A percentile compares a stretch with the other conserved stretches of the same genome.
These are phyloP conservation scores for Ciconia maguari DNA, from an alignment of 2,113 vertebrate genomes.

Conservation along the genomic window DNA sequence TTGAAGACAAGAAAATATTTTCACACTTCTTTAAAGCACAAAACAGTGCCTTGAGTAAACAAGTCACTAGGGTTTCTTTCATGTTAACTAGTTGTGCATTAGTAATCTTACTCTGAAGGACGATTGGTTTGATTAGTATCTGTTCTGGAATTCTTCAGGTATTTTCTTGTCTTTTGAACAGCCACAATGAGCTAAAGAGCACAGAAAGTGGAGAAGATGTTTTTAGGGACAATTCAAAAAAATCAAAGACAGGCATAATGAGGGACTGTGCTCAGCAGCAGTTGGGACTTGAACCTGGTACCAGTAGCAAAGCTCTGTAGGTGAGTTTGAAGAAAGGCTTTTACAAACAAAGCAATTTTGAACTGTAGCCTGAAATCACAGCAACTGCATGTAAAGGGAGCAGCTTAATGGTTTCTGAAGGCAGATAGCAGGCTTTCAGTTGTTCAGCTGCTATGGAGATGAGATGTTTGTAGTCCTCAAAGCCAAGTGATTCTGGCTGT, in stretches of 20 bases:
- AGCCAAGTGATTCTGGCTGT: neutral
- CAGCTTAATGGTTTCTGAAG: neutral
- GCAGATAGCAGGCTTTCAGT: neutral
- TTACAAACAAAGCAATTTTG: neutral
- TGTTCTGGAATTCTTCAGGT: slow-evolving; percentile 2
- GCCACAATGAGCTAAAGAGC: neutral
- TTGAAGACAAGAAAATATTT: slow-evolving; percentile 60
- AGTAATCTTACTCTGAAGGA: neutral
- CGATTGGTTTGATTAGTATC: neutral
- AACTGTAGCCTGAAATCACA: neutral
- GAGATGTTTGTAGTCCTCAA: neutral
- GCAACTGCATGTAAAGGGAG: neutral
- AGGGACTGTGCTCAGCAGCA: neutral
- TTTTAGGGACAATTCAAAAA: neutral
- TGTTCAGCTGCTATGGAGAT: neutral
- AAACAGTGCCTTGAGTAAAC: slow-evolving; percentile 11
- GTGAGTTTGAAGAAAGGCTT: neutral
- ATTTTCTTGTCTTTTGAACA: slow-evolving; percentile 12
- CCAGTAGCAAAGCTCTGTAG: neutral
- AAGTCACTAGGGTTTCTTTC: slow-evolving; percentile 14
- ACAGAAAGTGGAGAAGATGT: neutral
- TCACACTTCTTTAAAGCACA: neutral
- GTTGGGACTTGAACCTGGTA: neutral
- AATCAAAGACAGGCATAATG: neutral
- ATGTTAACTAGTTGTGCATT: neutral